phyloP scores from a whole-genome alignment of 2,113 vertebrate species.

The Pseudonaja textilis region DNA sequence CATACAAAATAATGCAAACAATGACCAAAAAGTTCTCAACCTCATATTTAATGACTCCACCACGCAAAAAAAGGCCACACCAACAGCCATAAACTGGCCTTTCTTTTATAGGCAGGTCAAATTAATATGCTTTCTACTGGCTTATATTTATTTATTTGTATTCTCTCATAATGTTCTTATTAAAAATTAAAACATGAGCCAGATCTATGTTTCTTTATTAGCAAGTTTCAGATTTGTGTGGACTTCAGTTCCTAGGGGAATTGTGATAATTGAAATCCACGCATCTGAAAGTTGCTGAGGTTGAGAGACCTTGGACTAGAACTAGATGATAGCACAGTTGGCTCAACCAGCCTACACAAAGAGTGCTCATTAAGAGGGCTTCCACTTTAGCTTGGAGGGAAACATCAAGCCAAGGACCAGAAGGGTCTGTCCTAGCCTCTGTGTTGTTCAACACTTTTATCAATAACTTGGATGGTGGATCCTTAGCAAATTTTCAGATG shows the following conservation, averaged over 20 bases:
- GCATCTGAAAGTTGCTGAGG: neutral
- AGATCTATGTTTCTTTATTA: neutral
- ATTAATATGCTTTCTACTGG: neutral
- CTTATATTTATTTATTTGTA: conserved; percentile 2
- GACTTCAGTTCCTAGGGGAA: neutral
- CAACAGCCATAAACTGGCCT: neutral
- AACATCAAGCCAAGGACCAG: neutral
- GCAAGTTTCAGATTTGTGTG: neutral
- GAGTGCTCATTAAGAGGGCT: neutral
- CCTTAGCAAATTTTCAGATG: neutral
- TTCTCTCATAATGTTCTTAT: neutral
- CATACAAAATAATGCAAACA: neutral
- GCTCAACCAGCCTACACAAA: neutral
- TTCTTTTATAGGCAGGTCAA: neutral
- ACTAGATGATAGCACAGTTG: neutral
- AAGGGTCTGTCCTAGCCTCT: neutral
- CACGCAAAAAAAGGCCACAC: neutral
- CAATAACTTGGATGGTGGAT: neutral
- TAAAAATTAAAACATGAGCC: neutral
- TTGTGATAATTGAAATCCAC: neutral
- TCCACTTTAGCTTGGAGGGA: neutral
- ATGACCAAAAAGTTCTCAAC: neutral
- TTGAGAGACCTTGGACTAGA: neutral
- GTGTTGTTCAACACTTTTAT: neutral
- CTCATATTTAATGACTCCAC: neutral